Evolutionary conservation across 2,888 invertebrate genomes (phyloP), one percentile per base, ranked within the genome.

Genomic region (Drosophila silvestris): DNA sequence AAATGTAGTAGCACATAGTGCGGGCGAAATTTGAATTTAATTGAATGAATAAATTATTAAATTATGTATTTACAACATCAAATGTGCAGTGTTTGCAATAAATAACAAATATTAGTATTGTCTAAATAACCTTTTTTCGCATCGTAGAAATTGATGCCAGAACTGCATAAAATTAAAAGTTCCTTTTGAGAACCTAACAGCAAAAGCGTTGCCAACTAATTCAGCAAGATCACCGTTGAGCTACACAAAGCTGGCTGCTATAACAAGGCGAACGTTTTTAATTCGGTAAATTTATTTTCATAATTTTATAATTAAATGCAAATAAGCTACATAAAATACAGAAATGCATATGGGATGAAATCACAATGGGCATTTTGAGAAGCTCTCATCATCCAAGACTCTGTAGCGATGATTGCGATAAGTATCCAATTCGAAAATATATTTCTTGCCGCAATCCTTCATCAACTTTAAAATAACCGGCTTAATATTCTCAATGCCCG

Each of bases 391-490:
- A 88, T 96, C 96, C n/a, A 97, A 70, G 56, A 97, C 94, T 71
- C 92, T 94, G 90, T 96, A 97, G 30, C 94, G 91, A 80, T 95
- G 95, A 66, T 95, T 93, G 64, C 96, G 94, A 90, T 95, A 96
- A 66, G 94, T 93, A 1, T 94, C 94, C 69, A 96, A 93, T 80
- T 96, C 94, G 81, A 95, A 94, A 33, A 96, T 94, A 89, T 96
- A 95, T 83, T 95, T 94, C 84, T 94, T 94, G 74, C 95, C 94
- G 91, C 96, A 95, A 88, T 95, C 95, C 86, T 95, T 95, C 94
- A 97, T 97, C n/a, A 97, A 93, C 78, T 95, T 95, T 28, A 95
- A 94, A 81, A 97, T 94, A 35, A 96, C 96, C 0, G 95, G 94
- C 0, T 96, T 96, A 5, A 97, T 94, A 3, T 95, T 94, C 7